These are phyloP conservation scores for Tenebrosternarchus preto DNA, from an alignment of 2,113 vertebrate species.

Conservation along the genomic window DNA sequence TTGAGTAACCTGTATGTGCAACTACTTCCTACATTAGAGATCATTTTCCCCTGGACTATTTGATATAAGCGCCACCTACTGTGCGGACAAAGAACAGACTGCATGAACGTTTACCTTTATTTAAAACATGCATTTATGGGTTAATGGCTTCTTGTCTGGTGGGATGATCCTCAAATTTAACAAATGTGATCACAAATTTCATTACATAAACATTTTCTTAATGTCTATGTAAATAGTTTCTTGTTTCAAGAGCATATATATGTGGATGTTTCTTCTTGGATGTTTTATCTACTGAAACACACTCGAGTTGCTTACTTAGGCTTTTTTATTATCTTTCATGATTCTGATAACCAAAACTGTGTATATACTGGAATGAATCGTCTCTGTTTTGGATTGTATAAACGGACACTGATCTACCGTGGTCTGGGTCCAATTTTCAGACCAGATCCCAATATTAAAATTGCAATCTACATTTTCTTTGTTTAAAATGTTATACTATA, in stretches of 20 bases:
- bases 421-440: too few species aligned
- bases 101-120: background rate
- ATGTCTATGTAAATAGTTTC: too few species aligned
- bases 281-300: too few species aligned
- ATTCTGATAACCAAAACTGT: background rate
- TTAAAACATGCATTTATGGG: too few species aligned
- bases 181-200: background rate
- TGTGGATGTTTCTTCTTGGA: too few species aligned
- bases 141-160: background rate
- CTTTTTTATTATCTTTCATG: background rate
- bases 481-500: too few species aligned
- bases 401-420: too few species aligned
- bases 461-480: too few species aligned
- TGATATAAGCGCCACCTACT: constrained; percentile 32
- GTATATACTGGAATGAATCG: background rate
- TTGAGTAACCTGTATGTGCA: background rate
- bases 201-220: too few species aligned
- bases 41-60: background rate
- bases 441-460: too few species aligned
- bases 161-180: background rate
- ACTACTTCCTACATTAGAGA: background rate
- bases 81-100: background rate
- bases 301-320: background rate
- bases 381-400: too few species aligned
- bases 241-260: too few species aligned